Evolutionary conservation across 2,888 invertebrate species (phyloP).

Genomic region (Sarcophaga variegata): DNA sequence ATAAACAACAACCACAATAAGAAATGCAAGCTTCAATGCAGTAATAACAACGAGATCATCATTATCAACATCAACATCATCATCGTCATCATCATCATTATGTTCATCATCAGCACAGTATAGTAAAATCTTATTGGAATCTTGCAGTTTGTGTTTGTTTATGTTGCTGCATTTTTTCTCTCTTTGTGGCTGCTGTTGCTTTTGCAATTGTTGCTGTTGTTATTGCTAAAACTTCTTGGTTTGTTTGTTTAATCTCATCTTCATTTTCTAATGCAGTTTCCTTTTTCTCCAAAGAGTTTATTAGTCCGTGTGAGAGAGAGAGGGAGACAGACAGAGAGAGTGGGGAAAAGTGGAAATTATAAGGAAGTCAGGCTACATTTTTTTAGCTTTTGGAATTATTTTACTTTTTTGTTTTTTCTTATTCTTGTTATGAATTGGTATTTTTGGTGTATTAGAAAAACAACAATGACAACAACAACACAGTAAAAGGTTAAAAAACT

Average conservation of each 20-base stretch:
- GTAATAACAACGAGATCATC: conserved; percentile 46
- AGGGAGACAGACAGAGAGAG: conserved; percentile 30
- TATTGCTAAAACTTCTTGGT: conserved; percentile 1
- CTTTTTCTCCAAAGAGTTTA: not conserved
- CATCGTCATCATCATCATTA: conserved; percentile 22
- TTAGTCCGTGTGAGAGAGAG: not conserved
- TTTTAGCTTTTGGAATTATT: conserved; percentile 2
- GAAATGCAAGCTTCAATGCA: not conserved
- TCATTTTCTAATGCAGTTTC: not conserved
- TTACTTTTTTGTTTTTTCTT: conserved; percentile 16
- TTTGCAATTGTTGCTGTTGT: conserved; percentile 20
- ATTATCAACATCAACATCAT: conserved; percentile 10
- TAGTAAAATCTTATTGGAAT: conserved; percentile 37
- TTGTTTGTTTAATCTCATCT: not conserved
- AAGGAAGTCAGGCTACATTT: conserved; percentile 66
- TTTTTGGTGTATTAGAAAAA: conserved; percentile 52
- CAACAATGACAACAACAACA: conserved; percentile 24
- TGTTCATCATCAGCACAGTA: conserved; percentile 5
- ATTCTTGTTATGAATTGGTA: too few species aligned
- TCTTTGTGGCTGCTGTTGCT: not conserved
- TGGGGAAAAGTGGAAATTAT: not conserved
- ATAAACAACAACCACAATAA: conserved; percentile 28
- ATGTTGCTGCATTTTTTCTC: not conserved
- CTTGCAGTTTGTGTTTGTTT: conserved; percentile 61
- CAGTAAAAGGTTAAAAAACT: conserved; percentile 68